A percentile compares a stretch with the other conserved stretches of the same genome.
Evolutionary conservation across 2,797 vertebrate species (phyloP).

Genomic region (Nannoperca australis): DNA sequence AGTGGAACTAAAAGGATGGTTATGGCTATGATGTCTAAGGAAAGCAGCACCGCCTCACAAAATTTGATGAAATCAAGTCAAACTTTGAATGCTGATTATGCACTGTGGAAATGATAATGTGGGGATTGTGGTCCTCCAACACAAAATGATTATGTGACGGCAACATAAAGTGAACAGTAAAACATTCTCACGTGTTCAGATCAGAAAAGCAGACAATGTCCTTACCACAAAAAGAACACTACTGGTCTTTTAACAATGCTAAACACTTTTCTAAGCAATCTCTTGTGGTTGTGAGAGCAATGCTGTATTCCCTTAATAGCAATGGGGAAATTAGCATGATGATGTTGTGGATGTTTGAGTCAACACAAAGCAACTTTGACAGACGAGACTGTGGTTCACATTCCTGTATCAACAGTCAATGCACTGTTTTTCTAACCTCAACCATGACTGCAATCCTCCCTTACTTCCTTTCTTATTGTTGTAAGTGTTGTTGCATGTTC

Average conservation of each 20-base stretch:
- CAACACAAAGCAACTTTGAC: background rate
- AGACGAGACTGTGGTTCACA: no score
- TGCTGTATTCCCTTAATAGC: background rate
- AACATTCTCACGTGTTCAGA: no score
- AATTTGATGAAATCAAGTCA: constrained; percentile 41
- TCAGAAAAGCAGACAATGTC: background rate
- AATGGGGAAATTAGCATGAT: background rate
- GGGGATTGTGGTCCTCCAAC: constrained; percentile 13
- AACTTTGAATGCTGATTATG: constrained; percentile 15
- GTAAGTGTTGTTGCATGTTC: no score
- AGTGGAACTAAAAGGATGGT: constrained; percentile 62
- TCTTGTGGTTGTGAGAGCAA: background rate
- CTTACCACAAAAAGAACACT: background rate
- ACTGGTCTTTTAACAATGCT: no score
- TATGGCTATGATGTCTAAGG: constrained; percentile 33
- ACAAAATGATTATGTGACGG: background rate
- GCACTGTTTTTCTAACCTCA: background rate
- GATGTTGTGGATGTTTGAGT: background rate
- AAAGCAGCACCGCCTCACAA: constrained; percentile 20
- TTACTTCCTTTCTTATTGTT: no score
- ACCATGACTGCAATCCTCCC: no score
- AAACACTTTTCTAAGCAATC: no score
- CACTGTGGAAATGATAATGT: constrained; percentile 9
- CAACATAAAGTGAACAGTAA: background rate
- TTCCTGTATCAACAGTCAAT: background rate